Base-by-base conservation (phyloP, 2,888 invertebrate species). In the Drosophila gaucha region DNA sequence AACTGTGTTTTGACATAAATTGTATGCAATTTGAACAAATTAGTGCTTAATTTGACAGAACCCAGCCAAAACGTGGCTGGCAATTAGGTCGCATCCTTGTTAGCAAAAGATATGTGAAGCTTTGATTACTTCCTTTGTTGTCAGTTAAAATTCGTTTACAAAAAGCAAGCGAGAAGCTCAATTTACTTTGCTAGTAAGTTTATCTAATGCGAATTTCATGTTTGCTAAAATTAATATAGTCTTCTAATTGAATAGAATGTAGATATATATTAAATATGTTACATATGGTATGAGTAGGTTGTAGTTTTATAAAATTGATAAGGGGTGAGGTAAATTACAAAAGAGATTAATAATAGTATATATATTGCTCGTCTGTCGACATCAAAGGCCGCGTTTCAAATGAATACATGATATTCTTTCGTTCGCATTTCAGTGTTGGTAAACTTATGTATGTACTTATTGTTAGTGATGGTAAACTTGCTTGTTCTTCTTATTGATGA, bases 11-110 rank as follows among this genome's bases (percentile, higher is more conserved):
- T 14, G 18, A 10, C 68, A 60, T 43, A 41, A 55, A 52, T 24
- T 49, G 49, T 39, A 26, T 62, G 63, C 67, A 68, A 67, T 64
- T 64, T 49, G 30, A 47, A 31, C 71, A 64, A 77, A 78, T 77
- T 71, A 74, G 60, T 50, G 56, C 55, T 62, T 64, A 59, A 71
- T 74, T 68, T 60, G 38, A 49, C 49, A 49, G 39, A 47, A 39
- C 41, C 58, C 41, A 54, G 66, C 38, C 31, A 24, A 47, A 65
- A 56, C 52, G 58, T 70, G 51, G 5, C 33, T 35, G 30, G 33
- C 52, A 70, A 75, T 80, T 80, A 76, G 54, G 18, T 55, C 4
- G 1, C 38, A 49, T 47, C 18, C 68, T 33, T 30, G 49, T 26
- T 59, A 67, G 6, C 22, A n/a, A 24, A 16, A 24, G 24, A 14